phyloP scores from a whole-genome alignment of 1,140 invertebrate species.

The Drosophila ficusphila region DNA sequence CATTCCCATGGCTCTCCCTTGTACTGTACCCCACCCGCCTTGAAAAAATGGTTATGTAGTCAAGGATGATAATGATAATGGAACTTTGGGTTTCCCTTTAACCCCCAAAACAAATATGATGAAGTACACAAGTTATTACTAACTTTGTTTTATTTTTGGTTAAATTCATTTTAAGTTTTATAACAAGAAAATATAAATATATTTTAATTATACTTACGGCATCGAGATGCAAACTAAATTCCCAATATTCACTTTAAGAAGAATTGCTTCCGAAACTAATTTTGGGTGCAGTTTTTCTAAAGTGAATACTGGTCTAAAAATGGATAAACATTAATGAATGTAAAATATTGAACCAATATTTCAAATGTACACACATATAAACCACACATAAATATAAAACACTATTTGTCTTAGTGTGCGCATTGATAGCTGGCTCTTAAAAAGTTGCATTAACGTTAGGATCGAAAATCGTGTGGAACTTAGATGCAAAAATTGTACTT shows the following conservation, averaged over 20 bases:
- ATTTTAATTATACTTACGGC: slow-evolving; percentile 63
- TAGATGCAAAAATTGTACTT: slow-evolving; percentile 44
- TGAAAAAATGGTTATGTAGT: slow-evolving; percentile 16
- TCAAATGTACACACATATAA: slow-evolving; percentile 19
- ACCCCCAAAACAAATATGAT: slow-evolving; percentile 49
- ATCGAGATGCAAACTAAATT: slow-evolving; percentile 40
- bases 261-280: slow-evolving; percentile 2
- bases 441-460: slow-evolving; percentile 36
- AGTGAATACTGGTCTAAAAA: slow-evolving; percentile 29
- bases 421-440: slow-evolving; percentile 35
- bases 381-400: slow-evolving; percentile 11
- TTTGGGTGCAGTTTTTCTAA: background rate
- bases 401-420: slow-evolving; percentile 28
- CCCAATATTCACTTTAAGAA: slow-evolving; percentile 36
- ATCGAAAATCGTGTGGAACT: slow-evolving; percentile 6
- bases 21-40: slow-evolving; percentile 48
- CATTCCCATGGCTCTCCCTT: slow-evolving; percentile 59
- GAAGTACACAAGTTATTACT: slow-evolving; percentile 72
- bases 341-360: slow-evolving; percentile 32
- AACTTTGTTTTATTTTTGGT: slow-evolving; percentile 64
- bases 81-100: slow-evolving; percentile 8
- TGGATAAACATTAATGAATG: slow-evolving; percentile 33
- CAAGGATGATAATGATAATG: slow-evolving; percentile 7
- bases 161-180: slow-evolving; percentile 78
- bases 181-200: slow-evolving; percentile 59